Conservation (phyloP, 2,113 vertebrate species). For the Serilophus lunatus region DNA sequence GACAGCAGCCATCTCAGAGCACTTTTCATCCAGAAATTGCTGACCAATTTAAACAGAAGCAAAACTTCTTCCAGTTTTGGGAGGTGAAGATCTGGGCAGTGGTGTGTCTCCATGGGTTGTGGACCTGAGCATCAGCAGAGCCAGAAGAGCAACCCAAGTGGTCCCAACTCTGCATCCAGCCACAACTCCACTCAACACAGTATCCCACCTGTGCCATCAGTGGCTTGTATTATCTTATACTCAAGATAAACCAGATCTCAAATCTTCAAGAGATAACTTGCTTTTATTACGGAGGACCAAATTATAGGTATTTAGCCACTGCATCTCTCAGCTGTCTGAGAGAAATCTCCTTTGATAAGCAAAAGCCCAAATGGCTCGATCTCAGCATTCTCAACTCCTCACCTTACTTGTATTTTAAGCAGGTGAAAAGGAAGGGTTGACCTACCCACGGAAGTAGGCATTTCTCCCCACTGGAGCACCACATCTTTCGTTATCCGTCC, state of each 20-base stretch:
- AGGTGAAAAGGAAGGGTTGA: conserved; percentile 68
- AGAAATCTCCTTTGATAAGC: not conserved
- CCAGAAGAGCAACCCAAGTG: not conserved
- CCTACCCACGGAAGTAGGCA: conserved; percentile 99
- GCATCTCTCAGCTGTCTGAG: not conserved
- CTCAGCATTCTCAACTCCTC: conserved; percentile 31
- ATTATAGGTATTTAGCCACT: not conserved
- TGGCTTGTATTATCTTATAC: not conserved
- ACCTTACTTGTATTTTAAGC: conserved; percentile 37
- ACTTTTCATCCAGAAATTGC: not conserved
- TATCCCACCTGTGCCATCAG: not conserved
- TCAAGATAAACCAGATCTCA: not conserved
- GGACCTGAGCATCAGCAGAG: not conserved
- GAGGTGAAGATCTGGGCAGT: not conserved
- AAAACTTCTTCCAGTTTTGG: accelerated
- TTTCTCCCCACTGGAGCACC: conserved; percentile 99
- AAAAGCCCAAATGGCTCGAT: not conserved
- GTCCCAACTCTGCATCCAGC: not conserved
- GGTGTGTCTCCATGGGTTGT: not conserved
- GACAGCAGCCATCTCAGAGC: not conserved
- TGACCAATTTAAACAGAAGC: not conserved
- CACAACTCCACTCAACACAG: not conserved
- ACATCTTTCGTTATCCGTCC: conserved; percentile 99
- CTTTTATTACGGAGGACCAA: not conserved
- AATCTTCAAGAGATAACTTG: not conserved